Evolutionary conservation across 2,113 vertebrate species (phyloP).

Genomic region (Gambusia affinis): DNA sequence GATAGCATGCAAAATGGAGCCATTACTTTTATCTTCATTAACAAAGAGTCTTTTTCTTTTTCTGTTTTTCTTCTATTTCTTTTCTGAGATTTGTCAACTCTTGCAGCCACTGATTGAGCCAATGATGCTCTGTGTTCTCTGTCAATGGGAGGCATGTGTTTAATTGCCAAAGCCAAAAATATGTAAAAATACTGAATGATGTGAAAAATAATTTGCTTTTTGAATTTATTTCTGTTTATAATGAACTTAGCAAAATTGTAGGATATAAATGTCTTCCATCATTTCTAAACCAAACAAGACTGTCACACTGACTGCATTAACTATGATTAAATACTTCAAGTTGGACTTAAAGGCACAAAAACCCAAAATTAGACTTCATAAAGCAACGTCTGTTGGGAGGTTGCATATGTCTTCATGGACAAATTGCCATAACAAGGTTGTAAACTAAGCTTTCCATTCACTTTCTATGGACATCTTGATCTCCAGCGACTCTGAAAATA

Average conservation of each 20-base stretch:
- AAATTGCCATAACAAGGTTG: background rate
- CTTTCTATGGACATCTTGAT: background rate
- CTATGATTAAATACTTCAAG: background rate
- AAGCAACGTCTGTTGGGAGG: background rate
- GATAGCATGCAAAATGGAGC: constrained; percentile 77
- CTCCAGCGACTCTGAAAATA: background rate
- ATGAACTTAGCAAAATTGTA: background rate
- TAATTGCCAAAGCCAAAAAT: constrained; percentile 7
- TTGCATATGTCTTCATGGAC: background rate
- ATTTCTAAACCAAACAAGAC: constrained; percentile 2
- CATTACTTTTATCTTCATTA: constrained; percentile 77
- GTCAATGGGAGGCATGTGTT: constrained; percentile 41
- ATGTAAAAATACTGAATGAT: constrained; percentile 11
- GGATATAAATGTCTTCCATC: background rate
- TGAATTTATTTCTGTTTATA: background rate
- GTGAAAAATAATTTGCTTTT: background rate
- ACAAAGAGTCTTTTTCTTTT: constrained; percentile 78
- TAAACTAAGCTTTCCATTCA: background rate
- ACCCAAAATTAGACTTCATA: background rate
- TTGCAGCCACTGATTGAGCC: constrained; percentile 41
- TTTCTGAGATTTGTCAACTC: constrained; percentile 40
- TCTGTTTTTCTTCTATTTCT: constrained; percentile 27
- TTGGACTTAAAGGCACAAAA: background rate
- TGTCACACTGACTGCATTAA: background rate
- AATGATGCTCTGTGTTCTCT: constrained; percentile 49